phyloP scores from a whole-genome alignment of 2,113 vertebrate species.

The Cyprinodon tularosa region DNA sequence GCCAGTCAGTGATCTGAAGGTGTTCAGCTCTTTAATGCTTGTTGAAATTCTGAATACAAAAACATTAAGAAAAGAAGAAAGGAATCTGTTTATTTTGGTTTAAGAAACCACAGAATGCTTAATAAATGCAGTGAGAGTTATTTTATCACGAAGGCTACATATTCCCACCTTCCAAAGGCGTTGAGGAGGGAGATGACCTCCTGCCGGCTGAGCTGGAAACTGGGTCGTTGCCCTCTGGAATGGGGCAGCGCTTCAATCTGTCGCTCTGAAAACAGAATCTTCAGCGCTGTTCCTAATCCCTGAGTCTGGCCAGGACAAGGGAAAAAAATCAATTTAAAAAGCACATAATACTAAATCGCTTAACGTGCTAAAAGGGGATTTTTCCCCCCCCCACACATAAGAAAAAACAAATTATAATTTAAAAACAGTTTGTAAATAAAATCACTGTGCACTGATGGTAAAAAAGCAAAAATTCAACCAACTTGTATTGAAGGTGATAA shows the following conservation, averaged over 20 bases:
- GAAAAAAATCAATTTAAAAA: constrained; percentile 10
- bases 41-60: constrained; percentile 87
- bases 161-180: constrained; percentile 89
- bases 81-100: neutral
- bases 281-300: constrained; percentile 91
- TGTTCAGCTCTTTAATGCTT: constrained; percentile 90
- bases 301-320: constrained; percentile 81
- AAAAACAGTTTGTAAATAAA: too few relatives aligned
- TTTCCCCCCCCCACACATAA: neutral
- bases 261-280: constrained; percentile 92
- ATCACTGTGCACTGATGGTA: too few relatives aligned
- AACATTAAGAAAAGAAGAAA: neutral
- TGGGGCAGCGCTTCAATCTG: constrained; percentile 86
- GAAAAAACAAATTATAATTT: neutral
- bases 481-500: too few relatives aligned
- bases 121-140: neutral
- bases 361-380: neutral
- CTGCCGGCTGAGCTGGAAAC: constrained; percentile 90
- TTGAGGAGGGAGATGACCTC: constrained; percentile 93
- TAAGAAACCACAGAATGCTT: neutral
- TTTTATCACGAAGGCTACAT: neutral
- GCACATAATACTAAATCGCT: too few relatives aligned
- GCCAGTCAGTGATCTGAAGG: constrained; percentile 84
- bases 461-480: too few relatives aligned
- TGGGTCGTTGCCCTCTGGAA: constrained; percentile 74